Evolutionary conservation across 2,888 invertebrate genomes (phyloP).

Genomic region (Parasteatoda lunata): DNA sequence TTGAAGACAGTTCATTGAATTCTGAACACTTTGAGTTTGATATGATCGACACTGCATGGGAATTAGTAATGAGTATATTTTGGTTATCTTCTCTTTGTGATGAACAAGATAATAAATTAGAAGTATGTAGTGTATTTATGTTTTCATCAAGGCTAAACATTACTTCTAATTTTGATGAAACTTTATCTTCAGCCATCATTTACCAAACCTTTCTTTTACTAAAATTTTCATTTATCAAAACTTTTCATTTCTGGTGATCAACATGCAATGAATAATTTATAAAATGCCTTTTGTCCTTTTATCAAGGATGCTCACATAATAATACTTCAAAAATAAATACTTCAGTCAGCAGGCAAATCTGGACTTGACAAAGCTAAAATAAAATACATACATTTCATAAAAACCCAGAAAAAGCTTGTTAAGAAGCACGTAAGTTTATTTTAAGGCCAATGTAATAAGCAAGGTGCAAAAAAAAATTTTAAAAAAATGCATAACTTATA

Average conservation of each 20-base stretch:
- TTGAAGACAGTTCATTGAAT: slow-evolving; percentile 46
- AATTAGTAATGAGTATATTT: slow-evolving; percentile 57
- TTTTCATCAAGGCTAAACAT: slow-evolving; percentile 64
- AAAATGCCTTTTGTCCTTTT: slow-evolving; percentile 6
- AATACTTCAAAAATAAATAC: slow-evolving; percentile 66
- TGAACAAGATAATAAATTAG: slow-evolving; percentile 56
- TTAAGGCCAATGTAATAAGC: neutral
- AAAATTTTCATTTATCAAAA: slow-evolving; percentile 27
- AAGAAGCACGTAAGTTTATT: slow-evolving; percentile 27
- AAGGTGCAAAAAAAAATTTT: neutral
- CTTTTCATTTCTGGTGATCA: slow-evolving; percentile 21
- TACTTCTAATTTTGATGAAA: slow-evolving; percentile 49
- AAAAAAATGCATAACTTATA: neutral
- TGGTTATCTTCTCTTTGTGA: slow-evolving; percentile 63
- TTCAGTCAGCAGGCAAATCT: slow-evolving; percentile 64
- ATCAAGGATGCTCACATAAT: slow-evolving; percentile 57
- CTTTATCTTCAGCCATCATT: slow-evolving; percentile 66
- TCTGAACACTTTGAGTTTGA: slow-evolving; percentile 41
- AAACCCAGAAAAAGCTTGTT: slow-evolving; percentile 33
- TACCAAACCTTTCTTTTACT: slow-evolving; percentile 34
- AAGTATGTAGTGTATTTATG: slow-evolving; percentile 58
- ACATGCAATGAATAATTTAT: slow-evolving; percentile 25
- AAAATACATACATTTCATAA: slow-evolving; percentile 61
- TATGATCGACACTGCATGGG: slow-evolving; percentile 54
- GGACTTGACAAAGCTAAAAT: slow-evolving; percentile 67